These are phyloP conservation scores for Entelurus aequoreus DNA, from an alignment of 2,113 vertebrate genomes.

Conservation along the genomic window DNA sequence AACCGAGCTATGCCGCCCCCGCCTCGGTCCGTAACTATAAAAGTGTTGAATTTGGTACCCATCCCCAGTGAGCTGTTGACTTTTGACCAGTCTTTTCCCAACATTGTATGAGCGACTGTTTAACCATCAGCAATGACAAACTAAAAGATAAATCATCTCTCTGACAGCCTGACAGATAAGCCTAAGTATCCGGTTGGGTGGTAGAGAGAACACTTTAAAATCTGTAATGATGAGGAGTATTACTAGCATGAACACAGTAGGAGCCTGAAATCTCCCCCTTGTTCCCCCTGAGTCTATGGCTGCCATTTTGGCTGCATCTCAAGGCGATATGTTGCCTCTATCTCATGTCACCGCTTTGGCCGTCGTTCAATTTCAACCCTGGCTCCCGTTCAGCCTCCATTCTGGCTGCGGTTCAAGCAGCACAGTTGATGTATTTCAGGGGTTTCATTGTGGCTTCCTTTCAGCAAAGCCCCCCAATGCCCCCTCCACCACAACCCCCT, in stretches of 20 bases:
- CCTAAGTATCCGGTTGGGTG: conserved; percentile 66
- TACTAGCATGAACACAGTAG: conserved; percentile 57
- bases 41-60: no score
- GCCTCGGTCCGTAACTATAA: no score
- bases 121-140: conserved; percentile 46
- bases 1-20: no score
- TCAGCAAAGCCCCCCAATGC: conserved; percentile 35
- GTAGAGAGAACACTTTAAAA: conserved; percentile 61
- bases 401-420: conserved; percentile 67
- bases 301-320: conserved; percentile 67
- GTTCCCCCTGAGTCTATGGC: conserved; percentile 51
- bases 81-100: conserved; percentile 46
- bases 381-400: conserved; percentile 61
- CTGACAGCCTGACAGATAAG: conserved; percentile 58
- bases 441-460: conserved; percentile 63
- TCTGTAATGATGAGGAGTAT: conserved; percentile 55
- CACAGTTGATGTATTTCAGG: conserved; percentile 59
- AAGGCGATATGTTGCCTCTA: conserved; percentile 65
- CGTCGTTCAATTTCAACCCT: conserved; percentile 57
- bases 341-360: conserved; percentile 69
- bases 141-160: conserved; percentile 59
- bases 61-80: conserved; percentile 21
- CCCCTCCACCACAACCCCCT: neutral
- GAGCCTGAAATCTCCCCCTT: conserved; percentile 43
- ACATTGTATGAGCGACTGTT: conserved; percentile 37